Conservation (phyloP, 2,888 invertebrate genomes). For the Limnephilus auricula region DNA sequence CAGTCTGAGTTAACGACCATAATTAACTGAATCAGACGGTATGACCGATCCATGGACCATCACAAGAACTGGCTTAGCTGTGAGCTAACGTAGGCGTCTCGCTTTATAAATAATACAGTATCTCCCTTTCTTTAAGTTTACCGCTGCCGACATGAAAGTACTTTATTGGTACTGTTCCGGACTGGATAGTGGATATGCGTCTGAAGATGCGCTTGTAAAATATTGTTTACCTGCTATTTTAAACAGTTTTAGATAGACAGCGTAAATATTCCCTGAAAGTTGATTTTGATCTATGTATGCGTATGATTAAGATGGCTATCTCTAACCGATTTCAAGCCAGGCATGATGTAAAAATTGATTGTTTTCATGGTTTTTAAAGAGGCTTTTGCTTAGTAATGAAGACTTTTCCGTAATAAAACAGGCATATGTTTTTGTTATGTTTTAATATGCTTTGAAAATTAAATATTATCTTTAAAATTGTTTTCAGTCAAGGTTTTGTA, state of each 20-base stretch:
- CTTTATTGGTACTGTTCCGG: background rate
- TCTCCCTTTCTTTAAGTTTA: constrained; percentile 31
- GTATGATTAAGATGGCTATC: background rate
- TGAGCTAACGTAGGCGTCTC: constrained; percentile 17
- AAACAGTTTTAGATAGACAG: background rate
- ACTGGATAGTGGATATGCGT: background rate
- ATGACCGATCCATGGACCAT: constrained; percentile 38
- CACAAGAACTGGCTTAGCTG: background rate
- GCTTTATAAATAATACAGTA: constrained; percentile 39
- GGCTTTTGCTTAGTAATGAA: background rate
- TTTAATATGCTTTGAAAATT: background rate
- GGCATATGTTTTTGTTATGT: background rate
- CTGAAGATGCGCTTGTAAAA: background rate
- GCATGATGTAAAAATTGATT: background rate
- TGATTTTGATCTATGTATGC: background rate
- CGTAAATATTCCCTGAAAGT: background rate
- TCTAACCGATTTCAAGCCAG: background rate
- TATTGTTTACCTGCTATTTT: background rate
- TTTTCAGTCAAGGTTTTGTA: no score
- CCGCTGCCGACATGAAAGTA: constrained; percentile 2
- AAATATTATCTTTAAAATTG: no score
- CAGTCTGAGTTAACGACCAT: constrained; percentile 16
- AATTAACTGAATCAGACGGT: constrained; percentile 28
- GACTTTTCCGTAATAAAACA: background rate
- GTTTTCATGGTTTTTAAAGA: background rate